These are phyloP conservation scores for Loriculus beryllinus DNA, from an alignment of 2,797 vertebrate species.

Conservation along the genomic window DNA sequence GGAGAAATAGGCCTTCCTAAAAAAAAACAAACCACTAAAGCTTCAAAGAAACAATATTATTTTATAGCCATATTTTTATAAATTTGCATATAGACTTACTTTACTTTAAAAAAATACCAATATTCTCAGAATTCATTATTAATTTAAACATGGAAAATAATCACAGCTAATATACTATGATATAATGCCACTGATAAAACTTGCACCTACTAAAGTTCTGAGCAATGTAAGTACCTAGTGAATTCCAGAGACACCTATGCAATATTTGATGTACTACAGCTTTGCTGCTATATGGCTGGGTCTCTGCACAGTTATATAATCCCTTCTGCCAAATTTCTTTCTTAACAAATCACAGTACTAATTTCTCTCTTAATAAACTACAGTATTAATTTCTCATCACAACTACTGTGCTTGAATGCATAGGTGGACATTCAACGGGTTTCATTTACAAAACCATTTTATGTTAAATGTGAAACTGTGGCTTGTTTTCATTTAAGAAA, in stretches of 20 bases:
- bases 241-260: background rate
- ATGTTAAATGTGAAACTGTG: background rate
- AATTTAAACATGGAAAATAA: background rate
- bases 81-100: background rate
- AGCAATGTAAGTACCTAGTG: background rate
- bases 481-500: background rate
- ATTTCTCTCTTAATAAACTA: background rate
- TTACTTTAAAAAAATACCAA: background rate
- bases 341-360: background rate
- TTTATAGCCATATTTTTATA: background rate
- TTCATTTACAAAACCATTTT: background rate
- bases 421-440: background rate
- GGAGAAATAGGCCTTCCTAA: background rate
- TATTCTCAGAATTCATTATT: background rate
- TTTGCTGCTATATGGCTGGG: background rate
- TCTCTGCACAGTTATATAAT: background rate
- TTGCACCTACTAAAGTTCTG: background rate
- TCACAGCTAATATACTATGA: background rate
- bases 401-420: background rate
- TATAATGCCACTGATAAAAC: background rate
- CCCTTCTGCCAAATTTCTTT: background rate
- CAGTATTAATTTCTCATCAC: background rate
- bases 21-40: background rate
- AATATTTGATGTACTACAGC: background rate
- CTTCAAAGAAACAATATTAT: background rate